phyloP scores from a whole-genome alignment of 2,797 vertebrate species.

The Euthynnus affinis region DNA sequence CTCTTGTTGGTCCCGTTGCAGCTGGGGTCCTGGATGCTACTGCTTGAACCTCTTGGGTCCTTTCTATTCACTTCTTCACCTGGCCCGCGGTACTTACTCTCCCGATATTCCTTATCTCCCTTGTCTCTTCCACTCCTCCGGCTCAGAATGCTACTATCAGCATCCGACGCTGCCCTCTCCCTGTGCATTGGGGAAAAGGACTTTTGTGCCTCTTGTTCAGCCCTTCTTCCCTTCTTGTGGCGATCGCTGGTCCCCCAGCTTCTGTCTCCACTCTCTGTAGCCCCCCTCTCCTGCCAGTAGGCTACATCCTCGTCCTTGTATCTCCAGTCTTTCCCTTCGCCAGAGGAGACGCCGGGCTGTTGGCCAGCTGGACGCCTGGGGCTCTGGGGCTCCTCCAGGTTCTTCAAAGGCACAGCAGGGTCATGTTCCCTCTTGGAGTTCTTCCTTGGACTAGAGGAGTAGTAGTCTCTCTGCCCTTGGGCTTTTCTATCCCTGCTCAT shows the following conservation, averaged over 20 bases:
- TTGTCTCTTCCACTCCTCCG: slow-evolving; percentile 52
- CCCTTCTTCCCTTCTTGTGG: slow-evolving; percentile 75
- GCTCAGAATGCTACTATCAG: slow-evolving; percentile 62
- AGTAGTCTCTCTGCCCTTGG: slow-evolving; percentile 61
- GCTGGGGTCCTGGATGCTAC: slow-evolving; percentile 77
- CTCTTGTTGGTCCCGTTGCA: slow-evolving; percentile 85
- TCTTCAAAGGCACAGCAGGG: slow-evolving; percentile 38
- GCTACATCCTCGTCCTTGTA: slow-evolving; percentile 69
- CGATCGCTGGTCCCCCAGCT: slow-evolving; percentile 65
- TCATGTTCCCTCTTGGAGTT: slow-evolving; percentile 76
- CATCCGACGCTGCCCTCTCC: slow-evolving; percentile 72
- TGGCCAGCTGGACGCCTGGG: slow-evolving; percentile 71
- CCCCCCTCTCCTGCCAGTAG: slow-evolving; percentile 79
- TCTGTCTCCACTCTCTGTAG: slow-evolving; percentile 64
- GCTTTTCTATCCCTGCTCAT: slow-evolving; percentile 58
- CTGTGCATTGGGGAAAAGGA: slow-evolving; percentile 60
- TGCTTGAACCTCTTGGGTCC: slow-evolving; percentile 81
- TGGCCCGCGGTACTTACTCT: slow-evolving; percentile 66
- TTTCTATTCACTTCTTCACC: slow-evolving; percentile 62
- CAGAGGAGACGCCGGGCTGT: slow-evolving; percentile 38
- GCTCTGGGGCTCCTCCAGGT: slow-evolving; percentile 75
- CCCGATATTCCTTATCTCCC: slow-evolving; percentile 67
- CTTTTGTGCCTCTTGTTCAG: slow-evolving; percentile 72
- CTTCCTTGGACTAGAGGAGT: slow-evolving; percentile 87
- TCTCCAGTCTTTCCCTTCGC: slow-evolving; percentile 75